These are phyloP conservation scores for Nezara viridula DNA, from an alignment of 2,888 invertebrate species.

Conservation along the genomic window DNA sequence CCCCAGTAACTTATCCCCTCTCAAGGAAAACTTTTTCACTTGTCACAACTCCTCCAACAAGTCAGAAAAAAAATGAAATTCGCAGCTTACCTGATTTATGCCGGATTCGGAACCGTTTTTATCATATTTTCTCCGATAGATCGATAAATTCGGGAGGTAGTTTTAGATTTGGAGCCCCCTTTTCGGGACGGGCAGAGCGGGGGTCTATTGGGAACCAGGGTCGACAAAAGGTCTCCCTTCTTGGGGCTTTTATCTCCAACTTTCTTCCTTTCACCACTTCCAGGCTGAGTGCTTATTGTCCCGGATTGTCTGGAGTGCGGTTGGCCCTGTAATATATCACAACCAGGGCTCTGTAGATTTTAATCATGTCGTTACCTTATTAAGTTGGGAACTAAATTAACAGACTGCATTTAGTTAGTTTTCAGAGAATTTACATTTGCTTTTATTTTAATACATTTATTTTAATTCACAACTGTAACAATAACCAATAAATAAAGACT, in stretches of 20 bases:
- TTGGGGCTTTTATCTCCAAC: background rate
- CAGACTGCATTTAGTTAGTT: background rate
- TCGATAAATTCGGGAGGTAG: background rate
- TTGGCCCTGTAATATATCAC: background rate
- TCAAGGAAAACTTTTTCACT: slow-evolving; percentile 12
- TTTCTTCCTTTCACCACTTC: slow-evolving; percentile 12
- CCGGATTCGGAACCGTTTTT: background rate
- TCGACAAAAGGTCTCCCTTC: background rate
- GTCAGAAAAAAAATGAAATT: background rate
- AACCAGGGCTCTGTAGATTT: background rate
- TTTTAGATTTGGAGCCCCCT: background rate
- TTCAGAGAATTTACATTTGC: too few relatives aligned
- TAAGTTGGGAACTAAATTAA: background rate
- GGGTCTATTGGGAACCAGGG: background rate
- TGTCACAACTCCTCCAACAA: slow-evolving; percentile 25
- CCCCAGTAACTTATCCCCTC: background rate
- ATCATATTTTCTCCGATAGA: background rate
- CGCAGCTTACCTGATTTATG: slow-evolving; percentile 12
- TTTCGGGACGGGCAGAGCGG: background rate
- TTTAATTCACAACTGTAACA: too few relatives aligned
- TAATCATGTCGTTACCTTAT: background rate
- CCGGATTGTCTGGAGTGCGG: background rate
- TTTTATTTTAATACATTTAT: too few relatives aligned
- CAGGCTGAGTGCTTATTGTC: background rate
- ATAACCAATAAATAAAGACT: too few relatives aligned